Conservation (phyloP, 2,113 vertebrate species). For the Notarius lentiginosus region DNA sequence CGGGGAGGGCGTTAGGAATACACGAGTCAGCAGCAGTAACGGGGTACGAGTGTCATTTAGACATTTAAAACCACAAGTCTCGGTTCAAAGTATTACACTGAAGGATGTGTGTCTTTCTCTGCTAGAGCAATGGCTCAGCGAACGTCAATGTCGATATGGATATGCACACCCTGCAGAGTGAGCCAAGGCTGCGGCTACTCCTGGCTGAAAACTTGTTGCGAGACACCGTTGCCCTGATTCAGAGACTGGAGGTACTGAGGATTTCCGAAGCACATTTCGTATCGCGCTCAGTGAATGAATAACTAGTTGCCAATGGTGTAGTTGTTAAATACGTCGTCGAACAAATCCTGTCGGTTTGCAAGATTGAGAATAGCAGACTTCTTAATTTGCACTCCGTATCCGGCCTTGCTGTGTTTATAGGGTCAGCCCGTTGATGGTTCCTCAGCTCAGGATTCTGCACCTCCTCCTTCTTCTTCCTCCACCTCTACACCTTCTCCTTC, state of each 20-base stretch:
- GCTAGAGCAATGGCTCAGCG: constrained; percentile 80
- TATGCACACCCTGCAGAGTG: constrained; percentile 81
- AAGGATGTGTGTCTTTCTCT: neutral
- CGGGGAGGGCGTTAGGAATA: constrained; percentile 73
- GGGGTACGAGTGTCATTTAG: constrained; percentile 65
- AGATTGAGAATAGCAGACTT: too few relatives aligned
- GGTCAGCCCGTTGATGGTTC: constrained; percentile 59
- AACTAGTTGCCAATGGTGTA: neutral
- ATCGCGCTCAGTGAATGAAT: neutral
- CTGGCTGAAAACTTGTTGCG: constrained; percentile 88
- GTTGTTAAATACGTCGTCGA: neutral
- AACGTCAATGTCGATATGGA: constrained; percentile 90
- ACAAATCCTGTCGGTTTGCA: neutral
- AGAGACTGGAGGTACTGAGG: constrained; percentile 79
- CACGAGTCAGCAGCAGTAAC: constrained; percentile 73
- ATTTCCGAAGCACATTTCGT: neutral
- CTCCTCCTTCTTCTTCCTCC: constrained; percentile 67
- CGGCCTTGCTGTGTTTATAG: constrained; percentile 51
- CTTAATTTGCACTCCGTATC: neutral
- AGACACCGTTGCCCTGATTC: constrained; percentile 79
- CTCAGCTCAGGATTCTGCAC: constrained; percentile 62
- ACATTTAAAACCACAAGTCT: neutral
- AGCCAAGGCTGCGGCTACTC: constrained; percentile 83
- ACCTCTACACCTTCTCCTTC: constrained; percentile 71
- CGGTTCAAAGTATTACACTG: neutral